Base-by-base conservation (phyloP, 2,888 invertebrate species). In the Latrodectus elegans region DNA sequence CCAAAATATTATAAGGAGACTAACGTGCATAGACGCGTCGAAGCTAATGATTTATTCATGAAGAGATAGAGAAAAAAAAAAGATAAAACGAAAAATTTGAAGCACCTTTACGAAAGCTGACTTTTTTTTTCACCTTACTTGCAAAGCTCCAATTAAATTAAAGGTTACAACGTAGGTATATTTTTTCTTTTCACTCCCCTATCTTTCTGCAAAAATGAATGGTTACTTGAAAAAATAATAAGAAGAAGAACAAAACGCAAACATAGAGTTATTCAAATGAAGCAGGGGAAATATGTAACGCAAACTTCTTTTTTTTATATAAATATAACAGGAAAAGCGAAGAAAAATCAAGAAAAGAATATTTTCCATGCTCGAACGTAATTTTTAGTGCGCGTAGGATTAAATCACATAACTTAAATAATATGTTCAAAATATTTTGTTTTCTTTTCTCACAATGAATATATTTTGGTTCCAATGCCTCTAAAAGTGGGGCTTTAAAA, bases 251-350 rank as follows among this genome's bases (percentile, higher is more conserved):
- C 14, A 72, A 49, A 49, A 15, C n/a, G 72, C 72, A 72, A 72
- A 72, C 72, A 72, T n/a, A 15, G n/a, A 51, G 72, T 49, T 72
- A 72, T 72, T 72, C 72, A 72, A 72, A 72, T 72, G 72, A 72
- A 14, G 68, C 22, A 6, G 26, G 68, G 68, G 68, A 17, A 68
- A 26, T n/a, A n/a, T 67, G 12, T 0, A 68, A 8, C 17, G 26
- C 9, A 68, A n/a, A 38, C 38, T 38, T 38, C 38, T 38, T 38
- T 38, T 38, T 38, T 38, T 38, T 38, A 38, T 38, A 38, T 38
- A 38, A 38, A 38, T 38, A 38, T 38, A 38, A 38, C 38, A 38
- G 38, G 6, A 38, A 38, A 38, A 38, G 38, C 38, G 38, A 38
- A 38, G 38, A 38, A 38, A 38, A 38, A 38, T 38, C 38, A 38